Evolutionary conservation across 1,140 invertebrate genomes (phyloP), one percentile per base, ranked within the genome.

Genomic region (Panulirus ornatus): DNA sequence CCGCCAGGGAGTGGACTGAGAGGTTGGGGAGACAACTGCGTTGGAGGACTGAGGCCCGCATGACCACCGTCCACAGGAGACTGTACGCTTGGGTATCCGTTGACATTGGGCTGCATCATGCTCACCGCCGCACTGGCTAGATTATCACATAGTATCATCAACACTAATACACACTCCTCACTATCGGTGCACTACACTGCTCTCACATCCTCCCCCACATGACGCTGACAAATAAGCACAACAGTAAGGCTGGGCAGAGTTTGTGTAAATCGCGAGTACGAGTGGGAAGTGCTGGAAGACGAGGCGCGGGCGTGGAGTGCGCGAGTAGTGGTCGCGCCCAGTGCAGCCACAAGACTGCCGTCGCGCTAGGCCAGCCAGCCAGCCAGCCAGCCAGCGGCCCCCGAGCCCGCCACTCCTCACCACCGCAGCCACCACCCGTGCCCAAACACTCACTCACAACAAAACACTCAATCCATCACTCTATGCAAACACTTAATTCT

Each of bases 81-180:
- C 70, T 89, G 87, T 36, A 89, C 79, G 63, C 87, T 78, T 30
- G 44, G 83, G 87, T 89, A 89, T 79, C 86, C 86, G 79, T 66
- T 89, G 34, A 83, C 87, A 73, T 83, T 89, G 87, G 87, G 87
- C 87, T 89, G 87, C 87, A 89, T 89, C 87, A 89, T 89, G 79
- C 87, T 89, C 78, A 34, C 51, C 44, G 44, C 75, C 51, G 54
- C 58, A 70, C 75, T 30, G 44, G 34, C 78, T 58, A 22, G 34
- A 82, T 9, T 83, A 75, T 89, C 47, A 66, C 66, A 89, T 58
- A 70, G 34, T 78, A 63, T 63, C 58, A 88, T 51, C 22, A 40
- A 85, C 66, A 88, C 42, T 51, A 34, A 85, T 71, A 38, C 47
- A 38, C 63, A n/a, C 19, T 22, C 44, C 36, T 84, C 58, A 70